phyloP scores from a whole-genome alignment of 2,113 vertebrate species.

The Zapornia atra region DNA sequence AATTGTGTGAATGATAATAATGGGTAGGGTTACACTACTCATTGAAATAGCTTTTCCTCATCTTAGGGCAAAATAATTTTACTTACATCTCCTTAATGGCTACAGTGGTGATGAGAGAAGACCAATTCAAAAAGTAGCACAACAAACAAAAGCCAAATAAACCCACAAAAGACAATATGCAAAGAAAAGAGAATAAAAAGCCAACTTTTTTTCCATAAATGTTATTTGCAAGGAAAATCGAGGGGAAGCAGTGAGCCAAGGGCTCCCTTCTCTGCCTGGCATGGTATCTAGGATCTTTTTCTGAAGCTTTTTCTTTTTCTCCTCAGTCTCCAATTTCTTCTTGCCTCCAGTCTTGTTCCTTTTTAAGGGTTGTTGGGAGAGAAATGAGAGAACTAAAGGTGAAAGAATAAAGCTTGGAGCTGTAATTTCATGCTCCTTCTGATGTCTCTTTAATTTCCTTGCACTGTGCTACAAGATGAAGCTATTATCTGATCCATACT shows the following conservation, averaged over 20 bases:
- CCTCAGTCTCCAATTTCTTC: not conserved
- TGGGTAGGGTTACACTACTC: not conserved
- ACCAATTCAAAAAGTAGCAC: not conserved
- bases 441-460: conserved; percentile 1
- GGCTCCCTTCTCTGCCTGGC: not conserved
- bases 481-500: not conserved
- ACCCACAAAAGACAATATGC: not conserved
- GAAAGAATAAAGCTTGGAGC: not conserved
- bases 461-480: not conserved
- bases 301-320: not conserved
- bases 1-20: not conserved
- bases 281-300: not conserved
- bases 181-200: not conserved
- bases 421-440: conserved; percentile 3
- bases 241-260: not conserved
- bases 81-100: not conserved
- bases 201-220: not conserved
- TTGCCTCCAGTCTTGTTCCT: not conserved
- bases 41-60: not conserved
- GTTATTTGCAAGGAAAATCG: not conserved
- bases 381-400: not conserved
- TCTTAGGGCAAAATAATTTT: not conserved
- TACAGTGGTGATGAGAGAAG: not conserved
- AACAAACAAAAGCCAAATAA: not conserved
- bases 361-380: not conserved